phyloP scores from a whole-genome alignment of 2,113 vertebrate species.

The Sardina pilchardus region DNA sequence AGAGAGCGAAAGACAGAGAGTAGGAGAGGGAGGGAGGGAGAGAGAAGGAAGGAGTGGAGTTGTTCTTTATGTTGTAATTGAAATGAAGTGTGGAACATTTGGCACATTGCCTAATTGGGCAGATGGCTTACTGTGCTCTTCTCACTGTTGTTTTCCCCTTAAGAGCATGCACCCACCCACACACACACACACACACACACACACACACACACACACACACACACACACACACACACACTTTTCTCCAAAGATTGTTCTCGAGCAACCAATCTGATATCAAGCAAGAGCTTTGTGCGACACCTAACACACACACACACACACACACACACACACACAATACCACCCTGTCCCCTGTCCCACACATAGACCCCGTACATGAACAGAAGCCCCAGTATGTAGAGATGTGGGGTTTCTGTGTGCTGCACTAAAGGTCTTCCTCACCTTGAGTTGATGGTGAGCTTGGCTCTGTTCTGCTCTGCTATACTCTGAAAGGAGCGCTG shows the following conservation, averaged over 20 bases:
- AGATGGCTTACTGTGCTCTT: constrained; percentile 72
- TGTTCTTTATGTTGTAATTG: constrained; percentile 59
- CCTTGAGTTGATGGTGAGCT: background rate
- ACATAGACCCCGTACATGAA: too few species aligned
- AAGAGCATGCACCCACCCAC: constrained; percentile 39
- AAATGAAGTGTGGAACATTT: constrained; percentile 67
- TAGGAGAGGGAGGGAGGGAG: background rate
- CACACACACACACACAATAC: background rate
- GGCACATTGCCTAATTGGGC: constrained; percentile 72
- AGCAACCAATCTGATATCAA: background rate
- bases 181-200: constrained; percentile 11
- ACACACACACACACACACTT: constrained; percentile 17
- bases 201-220: constrained; percentile 13
- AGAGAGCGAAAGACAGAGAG: background rate
- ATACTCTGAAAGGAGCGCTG: too few species aligned
- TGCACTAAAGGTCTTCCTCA: background rate
- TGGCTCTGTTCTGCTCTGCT: background rate
- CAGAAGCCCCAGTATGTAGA: background rate
- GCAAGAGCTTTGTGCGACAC: background rate
- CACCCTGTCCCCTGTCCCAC: background rate
- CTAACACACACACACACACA: background rate
- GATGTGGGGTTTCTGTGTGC: background rate
- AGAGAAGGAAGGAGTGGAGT: background rate
- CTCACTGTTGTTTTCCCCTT: constrained; percentile 62
- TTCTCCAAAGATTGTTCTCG: background rate